phyloP scores from a whole-genome alignment of 2,113 vertebrate species.

The Pluvialis apricaria region DNA sequence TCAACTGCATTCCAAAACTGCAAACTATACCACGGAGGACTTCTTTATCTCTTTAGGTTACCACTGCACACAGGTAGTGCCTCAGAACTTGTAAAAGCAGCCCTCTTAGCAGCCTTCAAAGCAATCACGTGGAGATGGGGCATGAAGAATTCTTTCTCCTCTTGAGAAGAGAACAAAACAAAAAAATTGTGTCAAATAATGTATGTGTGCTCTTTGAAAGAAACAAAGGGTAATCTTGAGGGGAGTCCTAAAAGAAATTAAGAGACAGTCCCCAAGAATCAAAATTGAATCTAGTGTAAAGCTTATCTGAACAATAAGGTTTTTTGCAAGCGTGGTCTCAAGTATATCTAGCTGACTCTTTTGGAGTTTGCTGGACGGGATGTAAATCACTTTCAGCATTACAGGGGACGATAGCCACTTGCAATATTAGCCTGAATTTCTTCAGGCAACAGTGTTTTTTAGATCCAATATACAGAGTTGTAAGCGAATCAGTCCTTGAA shows the following conservation, averaged over 20 bases:
- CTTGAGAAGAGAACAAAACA: neutral
- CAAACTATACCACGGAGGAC: neutral
- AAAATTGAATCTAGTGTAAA: neutral
- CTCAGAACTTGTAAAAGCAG: neutral
- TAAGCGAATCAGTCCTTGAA: slow-evolving; percentile 22
- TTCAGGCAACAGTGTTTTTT: neutral
- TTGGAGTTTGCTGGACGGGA: neutral
- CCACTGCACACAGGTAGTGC: neutral
- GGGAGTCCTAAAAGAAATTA: neutral
- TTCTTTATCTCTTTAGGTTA: neutral
- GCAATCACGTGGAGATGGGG: neutral
- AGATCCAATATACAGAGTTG: neutral
- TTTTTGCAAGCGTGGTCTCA: neutral
- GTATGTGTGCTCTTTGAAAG: neutral
- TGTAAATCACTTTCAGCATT: neutral
- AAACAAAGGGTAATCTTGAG: neutral
- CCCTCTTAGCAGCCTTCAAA: neutral
- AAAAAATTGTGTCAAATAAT: neutral
- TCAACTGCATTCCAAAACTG: neutral
- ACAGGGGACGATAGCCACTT: neutral
- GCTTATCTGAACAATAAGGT: neutral
- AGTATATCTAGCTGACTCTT: neutral
- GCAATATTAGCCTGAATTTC: neutral
- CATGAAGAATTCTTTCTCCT: neutral
- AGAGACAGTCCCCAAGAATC: neutral